Conservation (phyloP, 2,888 invertebrate species). For the Rapana venosa region DNA sequence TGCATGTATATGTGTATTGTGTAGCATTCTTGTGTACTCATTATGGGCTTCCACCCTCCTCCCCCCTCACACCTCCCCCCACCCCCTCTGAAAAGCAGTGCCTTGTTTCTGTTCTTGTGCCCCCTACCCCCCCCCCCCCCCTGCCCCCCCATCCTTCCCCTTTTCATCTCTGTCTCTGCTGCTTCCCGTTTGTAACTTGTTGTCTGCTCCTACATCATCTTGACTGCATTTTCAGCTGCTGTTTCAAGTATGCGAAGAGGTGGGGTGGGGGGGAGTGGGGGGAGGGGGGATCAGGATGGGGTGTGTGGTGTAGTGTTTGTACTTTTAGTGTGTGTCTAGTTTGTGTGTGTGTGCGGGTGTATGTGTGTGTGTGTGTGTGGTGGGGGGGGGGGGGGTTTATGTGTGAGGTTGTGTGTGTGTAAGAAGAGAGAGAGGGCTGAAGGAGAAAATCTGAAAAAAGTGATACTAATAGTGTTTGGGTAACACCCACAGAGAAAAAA, state of each 20-base stretch:
- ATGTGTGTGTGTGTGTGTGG: too few species aligned
- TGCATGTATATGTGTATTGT: background rate
- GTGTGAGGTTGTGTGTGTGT: too few species aligned
- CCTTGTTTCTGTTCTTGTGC: background rate
- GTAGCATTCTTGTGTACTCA: background rate
- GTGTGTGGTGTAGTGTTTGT: too few species aligned
- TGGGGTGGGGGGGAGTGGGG: background rate
- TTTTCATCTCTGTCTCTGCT: background rate
- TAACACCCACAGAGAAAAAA: too few species aligned
- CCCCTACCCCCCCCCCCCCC: background rate
- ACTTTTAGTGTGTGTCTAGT: too few species aligned
- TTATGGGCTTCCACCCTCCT: background rate
- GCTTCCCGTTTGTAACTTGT: background rate
- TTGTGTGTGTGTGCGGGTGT: too few species aligned
- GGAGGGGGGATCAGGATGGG: too few species aligned
- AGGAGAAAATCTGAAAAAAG: too few species aligned
- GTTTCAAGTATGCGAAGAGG: background rate
- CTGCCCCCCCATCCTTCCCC: background rate
- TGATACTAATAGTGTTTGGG: too few species aligned
- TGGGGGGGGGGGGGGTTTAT: too few species aligned
- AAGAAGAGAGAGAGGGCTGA: too few species aligned
- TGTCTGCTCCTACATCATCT: background rate
- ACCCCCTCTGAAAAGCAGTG: background rate
- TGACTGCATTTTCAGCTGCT: background rate
- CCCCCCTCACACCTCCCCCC: background rate